These are phyloP conservation scores for Drosophila meridiana DNA, from an alignment of 2,888 invertebrate species.

Conservation along the genomic window DNA sequence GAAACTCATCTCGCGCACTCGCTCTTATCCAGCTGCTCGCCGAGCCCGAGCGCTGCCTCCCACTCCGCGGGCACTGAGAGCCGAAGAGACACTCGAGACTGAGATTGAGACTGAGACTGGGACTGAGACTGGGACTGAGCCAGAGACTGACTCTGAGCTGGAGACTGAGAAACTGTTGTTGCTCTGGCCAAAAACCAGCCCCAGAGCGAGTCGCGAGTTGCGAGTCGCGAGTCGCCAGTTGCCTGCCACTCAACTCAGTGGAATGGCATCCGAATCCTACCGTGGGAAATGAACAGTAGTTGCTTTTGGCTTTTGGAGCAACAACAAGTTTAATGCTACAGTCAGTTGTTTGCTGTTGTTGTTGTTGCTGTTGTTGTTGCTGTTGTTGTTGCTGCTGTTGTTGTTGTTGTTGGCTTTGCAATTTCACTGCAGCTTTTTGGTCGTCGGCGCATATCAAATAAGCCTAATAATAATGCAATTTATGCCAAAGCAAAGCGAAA, in stretches of 20 bases:
- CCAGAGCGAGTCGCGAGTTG: constrained; percentile 12
- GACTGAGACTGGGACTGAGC: neutral
- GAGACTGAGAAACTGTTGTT: constrained; percentile 5
- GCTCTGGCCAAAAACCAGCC: constrained; percentile 16
- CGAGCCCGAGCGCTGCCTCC: constrained; percentile 27
- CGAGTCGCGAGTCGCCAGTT: constrained; percentile 47
- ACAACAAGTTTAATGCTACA: constrained; percentile 68
- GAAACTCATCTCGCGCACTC: constrained; percentile 72
- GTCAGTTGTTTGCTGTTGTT: constrained; percentile 43
- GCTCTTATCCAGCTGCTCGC: constrained; percentile 54
- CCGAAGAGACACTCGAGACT: constrained; percentile 1
- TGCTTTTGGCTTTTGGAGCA: constrained; percentile 71
- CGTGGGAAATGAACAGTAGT: constrained; percentile 85
- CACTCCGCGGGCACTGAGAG: constrained; percentile 3
- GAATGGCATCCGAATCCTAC: constrained; percentile 81
- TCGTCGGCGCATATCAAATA: constrained; percentile 77
- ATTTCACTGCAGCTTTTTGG: constrained; percentile 74
- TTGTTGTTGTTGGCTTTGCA: constrained; percentile 63
- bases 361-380: neutral
- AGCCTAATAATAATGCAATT: constrained; percentile 79
- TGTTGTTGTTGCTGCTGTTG: constrained; percentile 31
- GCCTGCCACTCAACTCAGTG: constrained; percentile 73
- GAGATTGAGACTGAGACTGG: neutral
- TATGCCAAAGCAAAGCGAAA: constrained; percentile 72
- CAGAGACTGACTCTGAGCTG: neutral